Conservation (phyloP, 2,113 vertebrate species). For the Thomomys bottae region DNA sequence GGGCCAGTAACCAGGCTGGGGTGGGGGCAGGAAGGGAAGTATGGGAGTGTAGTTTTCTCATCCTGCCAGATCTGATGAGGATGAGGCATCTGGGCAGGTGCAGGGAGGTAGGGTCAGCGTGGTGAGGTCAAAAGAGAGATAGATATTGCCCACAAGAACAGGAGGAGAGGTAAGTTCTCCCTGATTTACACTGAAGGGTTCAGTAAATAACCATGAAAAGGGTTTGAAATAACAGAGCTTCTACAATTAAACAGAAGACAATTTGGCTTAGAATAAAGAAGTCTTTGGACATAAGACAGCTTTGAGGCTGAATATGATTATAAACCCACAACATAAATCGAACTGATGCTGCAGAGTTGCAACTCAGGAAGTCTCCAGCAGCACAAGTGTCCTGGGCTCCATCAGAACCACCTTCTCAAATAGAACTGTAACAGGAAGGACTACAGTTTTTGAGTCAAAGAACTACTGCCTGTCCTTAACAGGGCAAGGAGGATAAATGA, state of each 20-base stretch:
- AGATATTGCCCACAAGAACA: not conserved
- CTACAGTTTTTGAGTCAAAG: not conserved
- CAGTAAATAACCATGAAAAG: not conserved
- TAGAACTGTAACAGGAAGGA: not conserved
- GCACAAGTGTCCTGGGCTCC: not conserved
- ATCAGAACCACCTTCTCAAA: not conserved
- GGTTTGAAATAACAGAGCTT: not conserved
- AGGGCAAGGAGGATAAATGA: not conserved
- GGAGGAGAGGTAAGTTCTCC: not conserved
- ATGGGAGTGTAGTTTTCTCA: not conserved
- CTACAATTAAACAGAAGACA: not conserved
- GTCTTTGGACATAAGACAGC: not conserved
- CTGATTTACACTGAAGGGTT: not conserved
- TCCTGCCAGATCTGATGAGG: not conserved
- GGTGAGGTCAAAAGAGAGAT: not conserved
- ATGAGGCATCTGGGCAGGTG: not conserved
- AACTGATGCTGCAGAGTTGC: not conserved
- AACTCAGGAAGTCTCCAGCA: not conserved
- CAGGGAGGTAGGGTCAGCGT: not conserved
- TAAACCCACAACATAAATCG: not conserved
- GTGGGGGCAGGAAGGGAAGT: not conserved
- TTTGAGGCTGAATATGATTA: not conserved
- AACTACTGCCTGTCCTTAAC: not conserved
- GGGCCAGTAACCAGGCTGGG: too few relatives aligned
- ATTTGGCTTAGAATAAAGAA: not conserved